Conservation (phyloP, 2,888 invertebrate species). For the Melieria omissa region DNA sequence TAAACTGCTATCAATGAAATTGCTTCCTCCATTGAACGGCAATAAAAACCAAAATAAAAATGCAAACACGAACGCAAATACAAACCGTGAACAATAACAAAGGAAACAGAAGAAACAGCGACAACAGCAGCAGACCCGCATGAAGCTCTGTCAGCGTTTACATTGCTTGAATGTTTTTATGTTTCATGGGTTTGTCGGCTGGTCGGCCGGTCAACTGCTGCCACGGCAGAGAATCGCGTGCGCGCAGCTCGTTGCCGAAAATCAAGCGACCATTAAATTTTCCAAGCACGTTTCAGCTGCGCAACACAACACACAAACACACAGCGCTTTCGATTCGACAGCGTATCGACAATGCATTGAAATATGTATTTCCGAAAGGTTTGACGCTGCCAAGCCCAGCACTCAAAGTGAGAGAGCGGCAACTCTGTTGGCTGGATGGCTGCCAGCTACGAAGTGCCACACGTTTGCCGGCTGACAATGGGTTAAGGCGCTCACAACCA, state of each 20-base stretch:
- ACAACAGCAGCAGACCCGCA: too few species aligned
- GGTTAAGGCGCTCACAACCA: too few species aligned
- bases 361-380: too few species aligned
- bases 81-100: not conserved
- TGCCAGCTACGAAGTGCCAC: too few species aligned
- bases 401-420: too few species aligned
- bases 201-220: not conserved
- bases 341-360: too few species aligned
- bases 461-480: too few species aligned
- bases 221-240: not conserved
- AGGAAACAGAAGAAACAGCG: not conserved
- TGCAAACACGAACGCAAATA: not conserved
- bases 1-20: slow-evolving; percentile 37
- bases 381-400: too few species aligned
- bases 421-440: too few species aligned
- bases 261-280: slow-evolving; percentile 40
- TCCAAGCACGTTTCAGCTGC: slow-evolving; percentile 49
- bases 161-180: not conserved
- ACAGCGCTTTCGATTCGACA: too few species aligned
- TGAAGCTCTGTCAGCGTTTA: not conserved
- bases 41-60: slow-evolving; percentile 35
- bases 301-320: not conserved
- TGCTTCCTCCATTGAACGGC: slow-evolving; percentile 48
- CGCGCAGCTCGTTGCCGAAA: not conserved
- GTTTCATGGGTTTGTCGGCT: slow-evolving; percentile 5